Evolutionary conservation across 2,113 vertebrate species (phyloP).

Genomic region (Cathartes aura): DNA sequence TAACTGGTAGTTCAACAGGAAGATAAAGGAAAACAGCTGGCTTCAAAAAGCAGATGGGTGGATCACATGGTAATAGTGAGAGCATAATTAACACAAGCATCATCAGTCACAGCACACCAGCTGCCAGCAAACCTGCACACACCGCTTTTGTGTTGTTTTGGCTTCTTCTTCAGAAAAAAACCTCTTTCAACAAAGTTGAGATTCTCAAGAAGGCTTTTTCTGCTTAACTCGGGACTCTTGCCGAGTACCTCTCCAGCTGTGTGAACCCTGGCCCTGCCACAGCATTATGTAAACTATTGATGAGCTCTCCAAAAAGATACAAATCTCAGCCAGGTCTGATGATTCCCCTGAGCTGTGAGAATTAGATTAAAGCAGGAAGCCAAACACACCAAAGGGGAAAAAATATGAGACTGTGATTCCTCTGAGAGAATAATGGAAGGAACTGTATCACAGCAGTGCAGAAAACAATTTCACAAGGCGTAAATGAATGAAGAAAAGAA

Average conservation of each 20-base stretch:
- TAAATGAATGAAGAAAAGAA: conserved; percentile 48
- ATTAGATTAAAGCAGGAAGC: conserved; percentile 65
- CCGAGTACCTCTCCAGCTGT: conserved; percentile 51
- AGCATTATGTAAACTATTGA: conserved; percentile 65
- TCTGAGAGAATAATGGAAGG: conserved; percentile 52
- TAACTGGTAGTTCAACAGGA: conserved; percentile 44
- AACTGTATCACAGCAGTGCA: conserved; percentile 36
- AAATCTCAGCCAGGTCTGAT: conserved; percentile 62
- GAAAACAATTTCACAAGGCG: conserved; percentile 41
- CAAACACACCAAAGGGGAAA: conserved; percentile 51
- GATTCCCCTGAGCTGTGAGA: conserved; percentile 64
- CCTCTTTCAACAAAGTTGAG: conserved; percentile 33
- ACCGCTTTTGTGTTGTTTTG: conserved; percentile 33
- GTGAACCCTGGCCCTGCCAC: conserved; percentile 52
- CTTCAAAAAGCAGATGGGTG: conserved; percentile 62
- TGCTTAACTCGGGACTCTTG: background rate
- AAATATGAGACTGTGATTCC: conserved; percentile 42
- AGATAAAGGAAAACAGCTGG: conserved; percentile 66
- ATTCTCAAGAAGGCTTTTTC: conserved; percentile 48
- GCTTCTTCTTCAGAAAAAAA: conserved; percentile 5
- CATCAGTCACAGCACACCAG: conserved; percentile 65
- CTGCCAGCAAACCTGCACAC: conserved; percentile 63
- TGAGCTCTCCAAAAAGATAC: conserved; percentile 59
- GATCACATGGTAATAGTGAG: conserved; percentile 62
- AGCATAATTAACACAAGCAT: conserved; percentile 68